phyloP scores from a whole-genome alignment of 2,113 vertebrate genomes.

The Ameiurus melas region DNA sequence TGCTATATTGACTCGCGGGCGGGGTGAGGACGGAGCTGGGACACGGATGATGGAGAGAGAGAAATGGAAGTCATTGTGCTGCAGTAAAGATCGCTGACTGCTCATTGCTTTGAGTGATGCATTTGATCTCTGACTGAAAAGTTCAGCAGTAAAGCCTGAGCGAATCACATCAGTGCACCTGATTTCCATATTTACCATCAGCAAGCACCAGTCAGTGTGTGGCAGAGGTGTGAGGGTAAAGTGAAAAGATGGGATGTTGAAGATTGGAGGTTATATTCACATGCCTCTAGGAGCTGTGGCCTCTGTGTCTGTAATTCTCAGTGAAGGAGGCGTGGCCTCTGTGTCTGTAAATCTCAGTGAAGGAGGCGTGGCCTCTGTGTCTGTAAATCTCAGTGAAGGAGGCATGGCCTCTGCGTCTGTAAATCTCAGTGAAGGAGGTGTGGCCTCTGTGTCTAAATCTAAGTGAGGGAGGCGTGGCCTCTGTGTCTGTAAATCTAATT shows the following conservation, averaged over 20 bases:
- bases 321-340: background rate
- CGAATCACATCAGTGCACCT: background rate
- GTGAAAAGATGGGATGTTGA: background rate
- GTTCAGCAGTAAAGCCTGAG: background rate
- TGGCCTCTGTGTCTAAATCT: background rate
- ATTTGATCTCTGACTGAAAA: slow-evolving; percentile 26
- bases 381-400: too few relatives aligned
- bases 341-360: background rate
- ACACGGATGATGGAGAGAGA: slow-evolving; percentile 1
- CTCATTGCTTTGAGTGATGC: slow-evolving; percentile 21
- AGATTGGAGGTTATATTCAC: background rate
- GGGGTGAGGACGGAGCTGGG: background rate
- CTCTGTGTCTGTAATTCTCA: background rate
- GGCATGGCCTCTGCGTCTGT: background rate
- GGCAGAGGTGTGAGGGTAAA: background rate
- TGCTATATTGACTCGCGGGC: background rate
- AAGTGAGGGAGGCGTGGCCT: background rate
- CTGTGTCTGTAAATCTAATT: background rate
- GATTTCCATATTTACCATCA: background rate
- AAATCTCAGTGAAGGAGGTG: background rate
- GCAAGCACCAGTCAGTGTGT: background rate
- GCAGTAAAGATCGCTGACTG: background rate
- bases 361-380: background rate
- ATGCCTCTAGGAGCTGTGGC: background rate
- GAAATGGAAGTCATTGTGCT: slow-evolving; percentile 18